Evolutionary conservation across 2,888 invertebrate genomes (phyloP).

Genomic region (Paralinhomoeus sp.): DNA sequence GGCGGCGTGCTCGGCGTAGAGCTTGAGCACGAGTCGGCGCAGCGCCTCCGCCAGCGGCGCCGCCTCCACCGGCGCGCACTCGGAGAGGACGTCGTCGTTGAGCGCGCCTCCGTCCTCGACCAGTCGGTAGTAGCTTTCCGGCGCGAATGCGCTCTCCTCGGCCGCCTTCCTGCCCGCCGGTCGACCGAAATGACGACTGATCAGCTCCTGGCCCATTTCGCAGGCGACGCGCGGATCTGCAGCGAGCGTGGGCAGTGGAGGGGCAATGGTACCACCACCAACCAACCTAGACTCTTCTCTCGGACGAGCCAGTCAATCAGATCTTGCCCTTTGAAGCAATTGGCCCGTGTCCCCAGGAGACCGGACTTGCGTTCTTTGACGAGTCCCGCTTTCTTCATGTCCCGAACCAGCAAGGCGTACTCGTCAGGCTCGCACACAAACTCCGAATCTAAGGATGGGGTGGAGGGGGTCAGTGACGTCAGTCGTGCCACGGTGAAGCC

Average conservation of each 20-base stretch:
- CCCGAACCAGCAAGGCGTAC: constrained; percentile 21
- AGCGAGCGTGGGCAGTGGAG: constrained; percentile 1
- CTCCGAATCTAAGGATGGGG: constrained; percentile 9
- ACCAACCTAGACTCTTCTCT: constrained; percentile 25
- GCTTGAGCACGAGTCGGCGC: constrained; percentile 25
- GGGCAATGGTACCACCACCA: not conserved
- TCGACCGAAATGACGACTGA: constrained; percentile 22
- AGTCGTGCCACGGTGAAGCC: not conserved
- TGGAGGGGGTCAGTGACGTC: not conserved
- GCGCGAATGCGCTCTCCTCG: no score
- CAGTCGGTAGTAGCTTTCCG: constrained; percentile 17
- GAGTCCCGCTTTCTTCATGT: constrained; percentile 26
- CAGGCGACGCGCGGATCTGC: constrained; percentile 16
- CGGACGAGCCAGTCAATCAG: constrained; percentile 29
- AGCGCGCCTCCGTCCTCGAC: constrained; percentile 28
- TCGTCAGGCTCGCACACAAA: constrained; percentile 26
- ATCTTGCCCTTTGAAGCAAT: constrained; percentile 28
- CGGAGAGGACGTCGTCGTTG: constrained; percentile 21
- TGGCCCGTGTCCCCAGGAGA: not conserved
- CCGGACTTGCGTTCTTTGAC: constrained; percentile 17
- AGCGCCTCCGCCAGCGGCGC: constrained; percentile 26
- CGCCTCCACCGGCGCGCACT: constrained; percentile 20
- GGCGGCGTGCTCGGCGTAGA: constrained; percentile 25
- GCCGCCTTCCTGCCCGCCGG: no score
- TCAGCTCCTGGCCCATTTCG: constrained; percentile 26